Evolutionary conservation across 37 sponge, comb jelly and placozoan genomes (phyloP).

Genomic region (Ianthella basta): DNA sequence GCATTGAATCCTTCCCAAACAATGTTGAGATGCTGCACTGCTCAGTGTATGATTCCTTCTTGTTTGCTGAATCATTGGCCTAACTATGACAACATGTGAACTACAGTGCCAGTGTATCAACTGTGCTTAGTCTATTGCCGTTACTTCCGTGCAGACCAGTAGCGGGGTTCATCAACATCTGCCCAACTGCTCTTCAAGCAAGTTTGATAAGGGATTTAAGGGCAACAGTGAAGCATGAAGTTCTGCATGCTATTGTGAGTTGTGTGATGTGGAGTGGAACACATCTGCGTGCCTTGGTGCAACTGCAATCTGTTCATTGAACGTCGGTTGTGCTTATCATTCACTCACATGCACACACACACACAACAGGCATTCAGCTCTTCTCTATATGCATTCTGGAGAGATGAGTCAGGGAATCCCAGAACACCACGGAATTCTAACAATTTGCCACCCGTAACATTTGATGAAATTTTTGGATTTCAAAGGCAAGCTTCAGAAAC

Average conservation of each 20-base stretch:
- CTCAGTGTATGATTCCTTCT: too few species aligned
- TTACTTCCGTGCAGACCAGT: constrained; percentile 59
- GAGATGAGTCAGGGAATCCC: constrained; percentile 64
- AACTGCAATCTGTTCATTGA: too few species aligned
- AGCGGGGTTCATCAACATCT: constrained; percentile 82
- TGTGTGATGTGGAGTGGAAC: neutral
- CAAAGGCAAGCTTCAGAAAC: neutral
- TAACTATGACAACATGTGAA: too few species aligned
- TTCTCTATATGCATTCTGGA: constrained; percentile 76
- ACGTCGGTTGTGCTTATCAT: too few species aligned
- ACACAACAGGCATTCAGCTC: constrained; percentile 37
- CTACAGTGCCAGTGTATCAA: too few species aligned
- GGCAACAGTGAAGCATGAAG: constrained; percentile 74
- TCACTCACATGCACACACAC: too few species aligned
- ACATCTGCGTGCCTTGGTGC: too few species aligned
- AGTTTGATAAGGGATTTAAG: neutral
- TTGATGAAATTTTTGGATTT: constrained; percentile 16
- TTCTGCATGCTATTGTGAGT: constrained; percentile 79
- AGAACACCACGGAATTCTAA: constrained; percentile 61
- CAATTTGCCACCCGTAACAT: constrained; percentile 26
- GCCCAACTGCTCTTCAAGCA: constrained; percentile 53
- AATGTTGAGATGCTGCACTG: too few species aligned
- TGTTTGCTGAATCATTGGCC: too few species aligned
- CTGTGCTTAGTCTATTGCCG: too few species aligned
- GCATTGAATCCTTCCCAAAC: too few species aligned